These are phyloP conservation scores for Lanius ludovicianus DNA, from an alignment of 2,113 vertebrate genomes.

Conservation along the genomic window DNA sequence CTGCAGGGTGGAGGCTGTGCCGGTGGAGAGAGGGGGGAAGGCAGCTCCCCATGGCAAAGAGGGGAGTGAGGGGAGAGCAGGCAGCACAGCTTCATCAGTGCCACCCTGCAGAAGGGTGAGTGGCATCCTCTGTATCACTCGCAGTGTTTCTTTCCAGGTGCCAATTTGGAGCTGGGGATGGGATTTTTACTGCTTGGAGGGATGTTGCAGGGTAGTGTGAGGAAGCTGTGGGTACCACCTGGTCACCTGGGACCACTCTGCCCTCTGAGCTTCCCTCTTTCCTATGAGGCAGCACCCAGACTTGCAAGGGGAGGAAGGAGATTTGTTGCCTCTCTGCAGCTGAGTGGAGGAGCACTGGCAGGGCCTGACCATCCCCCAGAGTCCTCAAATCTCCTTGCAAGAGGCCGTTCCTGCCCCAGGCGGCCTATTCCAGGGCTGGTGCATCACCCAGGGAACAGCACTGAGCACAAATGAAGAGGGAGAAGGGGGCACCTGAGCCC, in stretches of 20 bases:
- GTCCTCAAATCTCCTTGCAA: neutral
- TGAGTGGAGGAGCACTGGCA: neutral
- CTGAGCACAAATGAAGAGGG: accelerated
- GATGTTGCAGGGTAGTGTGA: neutral
- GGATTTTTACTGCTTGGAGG: neutral
- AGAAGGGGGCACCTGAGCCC: neutral
- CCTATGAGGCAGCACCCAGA: neutral
- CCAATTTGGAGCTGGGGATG: neutral
- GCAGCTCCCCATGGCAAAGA: neutral
- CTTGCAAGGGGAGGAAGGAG: neutral
- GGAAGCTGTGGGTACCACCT: neutral
- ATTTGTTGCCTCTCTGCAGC: neutral
- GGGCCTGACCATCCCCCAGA: neutral
- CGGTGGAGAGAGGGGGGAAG: neutral
- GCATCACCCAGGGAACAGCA: neutral
- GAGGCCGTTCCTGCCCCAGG: neutral
- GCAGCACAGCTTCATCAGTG: neutral
- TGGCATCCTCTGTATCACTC: accelerated
- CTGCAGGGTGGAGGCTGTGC: slow-evolving; percentile 44
- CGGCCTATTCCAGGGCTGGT: neutral
- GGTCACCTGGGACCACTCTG: neutral
- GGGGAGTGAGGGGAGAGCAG: neutral
- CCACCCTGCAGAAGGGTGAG: neutral
- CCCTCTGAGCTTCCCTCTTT: neutral
- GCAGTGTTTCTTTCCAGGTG: neutral